Evolutionary conservation across 2,888 invertebrate species (phyloP).

Genomic region (Aphodius granarius): DNA sequence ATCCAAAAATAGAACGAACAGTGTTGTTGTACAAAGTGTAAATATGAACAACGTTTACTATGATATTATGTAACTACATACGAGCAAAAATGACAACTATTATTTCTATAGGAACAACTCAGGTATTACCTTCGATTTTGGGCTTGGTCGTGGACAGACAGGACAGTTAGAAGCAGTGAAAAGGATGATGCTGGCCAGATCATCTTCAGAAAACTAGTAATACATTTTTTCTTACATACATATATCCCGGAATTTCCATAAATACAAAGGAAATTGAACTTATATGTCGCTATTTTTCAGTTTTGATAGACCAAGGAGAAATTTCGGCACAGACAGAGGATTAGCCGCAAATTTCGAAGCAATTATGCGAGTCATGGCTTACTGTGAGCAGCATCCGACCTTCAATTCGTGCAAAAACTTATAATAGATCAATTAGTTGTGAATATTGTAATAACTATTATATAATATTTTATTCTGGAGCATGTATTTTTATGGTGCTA

Average conservation of each 20-base stretch:
- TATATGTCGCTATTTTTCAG: slow-evolving; percentile 10
- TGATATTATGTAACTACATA: too few species aligned
- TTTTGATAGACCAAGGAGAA: slow-evolving; percentile 44
- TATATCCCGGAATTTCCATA: background rate
- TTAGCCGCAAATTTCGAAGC: slow-evolving; percentile 84
- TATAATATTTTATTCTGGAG: too few species aligned
- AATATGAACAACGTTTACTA: background rate
- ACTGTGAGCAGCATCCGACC: slow-evolving; percentile 17
- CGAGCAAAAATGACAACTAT: background rate
- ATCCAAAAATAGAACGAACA: background rate
- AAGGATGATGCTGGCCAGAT: slow-evolving; percentile 81
- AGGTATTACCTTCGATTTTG: slow-evolving; percentile 64
- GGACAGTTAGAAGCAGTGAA: slow-evolving; percentile 84
- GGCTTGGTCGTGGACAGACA: slow-evolving; percentile 79
- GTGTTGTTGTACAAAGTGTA: background rate
- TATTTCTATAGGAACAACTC: slow-evolving; percentile 9
- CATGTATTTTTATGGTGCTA: too few species aligned
- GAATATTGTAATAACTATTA: background rate
- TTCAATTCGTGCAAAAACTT: slow-evolving; percentile 6
- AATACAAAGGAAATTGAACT: background rate
- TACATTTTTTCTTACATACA: too few species aligned
- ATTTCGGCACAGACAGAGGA: slow-evolving; percentile 79
- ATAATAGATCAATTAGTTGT: background rate
- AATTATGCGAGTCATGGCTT: slow-evolving; percentile 21
- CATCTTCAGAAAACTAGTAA: slow-evolving; percentile 62